phyloP scores from a whole-genome alignment of 2,113 vertebrate species.

The Notarius quadriscutis region DNA sequence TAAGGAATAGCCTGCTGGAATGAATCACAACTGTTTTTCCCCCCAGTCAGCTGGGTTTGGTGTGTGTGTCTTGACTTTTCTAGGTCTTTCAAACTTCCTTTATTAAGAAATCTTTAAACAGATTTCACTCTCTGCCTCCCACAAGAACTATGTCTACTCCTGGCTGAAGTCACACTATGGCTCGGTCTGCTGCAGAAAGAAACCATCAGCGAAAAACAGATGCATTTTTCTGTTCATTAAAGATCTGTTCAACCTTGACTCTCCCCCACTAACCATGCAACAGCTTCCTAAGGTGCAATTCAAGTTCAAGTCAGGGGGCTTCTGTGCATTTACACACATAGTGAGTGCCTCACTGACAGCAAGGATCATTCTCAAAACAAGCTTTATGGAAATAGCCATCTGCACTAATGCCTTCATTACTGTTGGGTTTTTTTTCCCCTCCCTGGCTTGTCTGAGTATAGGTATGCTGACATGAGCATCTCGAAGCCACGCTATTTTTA shows the following conservation, averaged over 20 bases:
- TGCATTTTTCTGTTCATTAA: slow-evolving; percentile 33
- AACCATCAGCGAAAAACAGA: slow-evolving; percentile 23
- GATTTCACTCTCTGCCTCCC: slow-evolving; percentile 42
- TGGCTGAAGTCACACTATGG: slow-evolving; percentile 10
- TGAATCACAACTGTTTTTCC: slow-evolving; percentile 7
- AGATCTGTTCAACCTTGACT: not conserved
- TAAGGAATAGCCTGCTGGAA: not conserved
- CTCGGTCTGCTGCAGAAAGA: not conserved
- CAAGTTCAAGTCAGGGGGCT: slow-evolving; percentile 18
- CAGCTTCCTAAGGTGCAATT: slow-evolving; percentile 17
- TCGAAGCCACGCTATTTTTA: slow-evolving; percentile 26
- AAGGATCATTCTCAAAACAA: slow-evolving; percentile 24
- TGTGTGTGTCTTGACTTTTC: slow-evolving; percentile 8
- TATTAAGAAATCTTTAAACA: slow-evolving; percentile 37
- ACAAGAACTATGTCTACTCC: slow-evolving; percentile 9
- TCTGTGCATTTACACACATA: slow-evolving; percentile 1
- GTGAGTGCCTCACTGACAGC: slow-evolving; percentile 25
- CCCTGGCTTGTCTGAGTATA: not conserved
- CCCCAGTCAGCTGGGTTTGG: slow-evolving; percentile 11
- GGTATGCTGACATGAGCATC: slow-evolving; percentile 23
- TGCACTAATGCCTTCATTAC: not conserved
- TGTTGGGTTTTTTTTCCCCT: not conserved
- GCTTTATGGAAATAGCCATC: slow-evolving; percentile 22
- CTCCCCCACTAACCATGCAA: slow-evolving; percentile 20
- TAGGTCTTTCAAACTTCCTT: slow-evolving; percentile 32